Evolutionary conservation across 2,888 invertebrate species (phyloP).

Genomic region (Lysandra bellargus): DNA sequence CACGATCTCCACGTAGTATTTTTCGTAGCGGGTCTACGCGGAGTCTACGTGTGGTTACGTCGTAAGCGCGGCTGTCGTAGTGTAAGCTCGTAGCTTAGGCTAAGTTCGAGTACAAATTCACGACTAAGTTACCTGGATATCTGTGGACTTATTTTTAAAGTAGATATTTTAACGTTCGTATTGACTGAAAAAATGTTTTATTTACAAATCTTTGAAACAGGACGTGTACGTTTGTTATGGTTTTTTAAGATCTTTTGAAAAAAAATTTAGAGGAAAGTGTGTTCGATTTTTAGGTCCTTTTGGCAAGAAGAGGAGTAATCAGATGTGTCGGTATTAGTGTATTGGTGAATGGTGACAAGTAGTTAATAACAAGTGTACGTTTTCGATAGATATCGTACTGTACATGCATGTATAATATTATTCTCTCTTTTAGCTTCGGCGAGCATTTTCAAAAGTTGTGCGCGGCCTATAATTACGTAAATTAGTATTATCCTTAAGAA

Average conservation of each 20-base stretch:
- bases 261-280: neutral
- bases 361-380: no score
- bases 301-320: no score
- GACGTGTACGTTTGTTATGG: no score
- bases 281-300: neutral
- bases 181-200: neutral
- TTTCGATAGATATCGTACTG: no score
- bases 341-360: no score
- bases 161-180: neutral
- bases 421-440: no score
- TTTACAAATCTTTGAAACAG: neutral
- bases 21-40: slow-evolving; percentile 6
- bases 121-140: slow-evolving; percentile 7
- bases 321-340: no score
- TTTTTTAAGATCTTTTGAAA: no score
- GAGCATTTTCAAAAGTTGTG: no score
- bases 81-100: slow-evolving; percentile 7
- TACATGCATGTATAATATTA: no score
- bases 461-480: no score
- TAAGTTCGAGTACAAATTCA: slow-evolving; percentile 23
- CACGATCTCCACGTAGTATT: neutral
- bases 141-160: slow-evolving; percentile 1
- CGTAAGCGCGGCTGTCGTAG: slow-evolving; percentile 17
- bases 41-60: slow-evolving; percentile 16
- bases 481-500: no score